Evolutionary conservation across 2,888 invertebrate genomes (phyloP).

Genomic region (Macrophya alboannulata): DNA sequence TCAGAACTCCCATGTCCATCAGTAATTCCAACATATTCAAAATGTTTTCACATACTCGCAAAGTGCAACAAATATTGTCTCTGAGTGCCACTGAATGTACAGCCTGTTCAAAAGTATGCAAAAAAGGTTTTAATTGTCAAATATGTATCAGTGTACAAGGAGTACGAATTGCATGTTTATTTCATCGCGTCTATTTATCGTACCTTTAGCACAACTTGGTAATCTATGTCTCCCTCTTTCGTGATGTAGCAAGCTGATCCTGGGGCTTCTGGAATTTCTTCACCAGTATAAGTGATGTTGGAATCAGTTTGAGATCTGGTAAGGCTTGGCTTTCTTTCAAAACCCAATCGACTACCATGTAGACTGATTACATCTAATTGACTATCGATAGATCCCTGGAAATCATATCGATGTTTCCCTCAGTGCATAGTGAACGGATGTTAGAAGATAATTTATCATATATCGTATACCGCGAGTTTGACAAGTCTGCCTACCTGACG

Average conservation of each 20-base stretch:
- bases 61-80: conserved; percentile 91
- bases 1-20: conserved; percentile 94
- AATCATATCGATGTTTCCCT: conserved; percentile 32
- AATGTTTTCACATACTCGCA: conserved; percentile 95
- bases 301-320: conserved; percentile 95
- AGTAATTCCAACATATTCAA: conserved; percentile 95
- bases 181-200: conserved; percentile 50
- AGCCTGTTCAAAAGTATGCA: conserved; percentile 83
- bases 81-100: conserved; percentile 93
- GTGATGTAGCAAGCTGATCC: conserved; percentile 96
- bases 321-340: conserved; percentile 87
- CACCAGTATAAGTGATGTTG: conserved; percentile 93
- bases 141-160: background rate
- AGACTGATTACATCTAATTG: conserved; percentile 89
- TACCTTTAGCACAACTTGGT: conserved; percentile 93
- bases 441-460: background rate
- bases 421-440: background rate
- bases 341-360: conserved; percentile 80
- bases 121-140: conserved; percentile 56
- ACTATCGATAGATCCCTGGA: conserved; percentile 91
- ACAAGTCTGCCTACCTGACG: conserved; percentile 84
- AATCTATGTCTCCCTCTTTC: conserved; percentile 96
- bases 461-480: conserved; percentile 21
- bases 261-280: conserved; percentile 93
- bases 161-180: background rate